Base-by-base conservation (phyloP, 2,888 invertebrate species). In the Epistrophe eligans region DNA sequence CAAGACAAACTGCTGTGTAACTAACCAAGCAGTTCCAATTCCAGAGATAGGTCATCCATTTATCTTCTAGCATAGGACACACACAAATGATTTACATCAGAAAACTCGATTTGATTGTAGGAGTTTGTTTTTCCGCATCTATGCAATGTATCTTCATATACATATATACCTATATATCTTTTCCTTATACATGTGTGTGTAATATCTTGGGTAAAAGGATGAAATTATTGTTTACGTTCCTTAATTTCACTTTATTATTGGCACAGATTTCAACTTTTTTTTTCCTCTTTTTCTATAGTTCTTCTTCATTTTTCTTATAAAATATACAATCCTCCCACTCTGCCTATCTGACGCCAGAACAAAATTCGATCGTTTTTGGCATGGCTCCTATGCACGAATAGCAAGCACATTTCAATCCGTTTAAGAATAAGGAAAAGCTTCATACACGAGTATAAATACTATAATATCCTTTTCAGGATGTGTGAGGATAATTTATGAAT, bases 241-340 rank as follows among this genome's bases (percentile, higher is more conserved):
- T 87, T 87, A 87, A 87, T 87, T 87, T 87, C 83, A 87, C 82
- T 87, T 87, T 83, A 79, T 83, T 87, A 87, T 87, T 87, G 87
- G 83, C 82, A 87, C 87, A 87, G 87, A 87, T 87, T 87, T 83
- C 74, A 67, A 87, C 67, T 32, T 4, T n/a, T 11, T 11, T 17
- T 43, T 45, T n/a, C 45, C 3, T 58, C 40, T 60, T 13, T 17
- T 19, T 60, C 11, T 15, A 15, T 17, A 17, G 19, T 13, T 35
- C 40, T 24, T 66, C 57, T 17, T 48, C 48, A 17, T 60, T 43
- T 40, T 50, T 43, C 62, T 62, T 62, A 24, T 40, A 62, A n/a
- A 58, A 58, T 19, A 58, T 19, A 32, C 58, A 58, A 73, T 71
- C 84, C 80, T 52, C 83, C 83, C 76, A 79, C 79, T 62, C 74